Percentiles rank a stretch among this genome's conserved stretches.
phyloP scores from a whole-genome alignment of 1,140 invertebrate genomes.

The Heliconius himera region DNA sequence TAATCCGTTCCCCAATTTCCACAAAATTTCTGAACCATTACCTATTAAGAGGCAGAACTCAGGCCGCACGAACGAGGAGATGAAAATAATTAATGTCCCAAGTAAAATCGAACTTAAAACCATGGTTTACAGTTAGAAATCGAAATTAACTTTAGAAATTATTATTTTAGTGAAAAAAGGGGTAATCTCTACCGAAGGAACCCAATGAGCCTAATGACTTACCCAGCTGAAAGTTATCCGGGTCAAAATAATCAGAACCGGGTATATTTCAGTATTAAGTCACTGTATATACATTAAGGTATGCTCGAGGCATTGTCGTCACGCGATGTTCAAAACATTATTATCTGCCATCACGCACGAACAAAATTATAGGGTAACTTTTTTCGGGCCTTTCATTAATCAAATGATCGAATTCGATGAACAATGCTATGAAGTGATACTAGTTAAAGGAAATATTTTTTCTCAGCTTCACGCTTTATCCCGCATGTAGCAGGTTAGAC shows the following conservation, averaged over 20 bases:
- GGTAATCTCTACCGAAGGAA: neutral
- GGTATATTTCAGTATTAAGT: constrained; percentile 9
- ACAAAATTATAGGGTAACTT: constrained; percentile 19
- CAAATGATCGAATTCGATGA: constrained; percentile 14
- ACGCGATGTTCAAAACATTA: constrained; percentile 23
- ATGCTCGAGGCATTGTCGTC: neutral
- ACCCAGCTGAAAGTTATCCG: neutral
- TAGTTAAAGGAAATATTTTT: neutral
- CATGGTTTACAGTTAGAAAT: no score
- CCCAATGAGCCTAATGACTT: constrained; percentile 7
- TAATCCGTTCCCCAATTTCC: no score
- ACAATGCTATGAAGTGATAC: constrained; percentile 6
- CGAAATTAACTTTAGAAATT: no score
- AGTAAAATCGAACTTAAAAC: no score
- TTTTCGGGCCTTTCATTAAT: constrained; percentile 14
- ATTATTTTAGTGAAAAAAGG: no score
- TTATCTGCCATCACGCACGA: constrained; percentile 23
- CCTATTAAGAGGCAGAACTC: no score
- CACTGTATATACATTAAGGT: constrained; percentile 16
- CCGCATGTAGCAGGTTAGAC: no score
- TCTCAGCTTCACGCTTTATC: no score
- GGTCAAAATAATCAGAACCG: constrained; percentile 15
- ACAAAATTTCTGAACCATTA: no score
- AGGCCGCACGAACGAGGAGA: no score
- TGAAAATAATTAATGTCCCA: no score